Evolutionary conservation across 30 jellyfish, hydroid and myxozoan species (phyloP).

Genomic region (Morbakka virulenta): DNA sequence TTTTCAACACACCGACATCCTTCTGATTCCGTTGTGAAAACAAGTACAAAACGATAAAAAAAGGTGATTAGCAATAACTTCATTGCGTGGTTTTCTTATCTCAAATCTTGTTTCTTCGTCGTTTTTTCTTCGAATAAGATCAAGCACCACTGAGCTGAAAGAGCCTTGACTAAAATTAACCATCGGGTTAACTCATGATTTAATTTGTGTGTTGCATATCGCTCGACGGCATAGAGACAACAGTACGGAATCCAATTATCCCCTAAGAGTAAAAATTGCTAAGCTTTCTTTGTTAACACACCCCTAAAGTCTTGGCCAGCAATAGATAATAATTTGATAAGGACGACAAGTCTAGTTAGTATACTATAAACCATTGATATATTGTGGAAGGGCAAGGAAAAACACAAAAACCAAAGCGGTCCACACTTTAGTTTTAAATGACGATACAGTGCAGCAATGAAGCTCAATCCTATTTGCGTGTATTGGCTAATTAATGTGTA

Average conservation of each 20-base stretch:
- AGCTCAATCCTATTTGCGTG: no score
- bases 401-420: no score
- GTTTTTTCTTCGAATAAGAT: no score
- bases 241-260: neutral
- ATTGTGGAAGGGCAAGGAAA: no score
- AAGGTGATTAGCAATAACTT: neutral
- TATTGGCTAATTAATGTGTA: no score
- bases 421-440: no score
- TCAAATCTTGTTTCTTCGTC: no score
- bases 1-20: slow-evolving; percentile 82
- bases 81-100: neutral
- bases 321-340: neutral
- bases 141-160: no score
- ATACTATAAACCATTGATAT: no score
- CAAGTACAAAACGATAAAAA: neutral
- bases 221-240: neutral
- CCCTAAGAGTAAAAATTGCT: neutral
- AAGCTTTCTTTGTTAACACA: neutral
- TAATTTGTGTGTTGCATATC: neutral
- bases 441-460: no score
- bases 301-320: neutral
- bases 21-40: neutral
- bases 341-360: no score
- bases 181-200: neutral
- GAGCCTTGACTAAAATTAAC: no score